These are phyloP conservation scores for Cardinalis cardinalis DNA, from an alignment of 2,113 vertebrate species.

Conservation along the genomic window DNA sequence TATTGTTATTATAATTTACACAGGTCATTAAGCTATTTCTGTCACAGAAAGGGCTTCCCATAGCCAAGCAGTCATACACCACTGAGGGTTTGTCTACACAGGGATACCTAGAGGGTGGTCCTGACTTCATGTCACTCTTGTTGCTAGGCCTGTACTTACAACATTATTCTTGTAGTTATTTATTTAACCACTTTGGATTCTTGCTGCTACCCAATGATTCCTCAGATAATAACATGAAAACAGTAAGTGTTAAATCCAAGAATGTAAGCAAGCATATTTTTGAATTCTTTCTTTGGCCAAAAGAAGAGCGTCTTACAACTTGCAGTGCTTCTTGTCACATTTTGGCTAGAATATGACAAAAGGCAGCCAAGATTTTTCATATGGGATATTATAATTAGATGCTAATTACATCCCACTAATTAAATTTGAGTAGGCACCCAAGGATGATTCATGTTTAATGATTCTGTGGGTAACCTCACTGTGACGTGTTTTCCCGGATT, in stretches of 20 bases:
- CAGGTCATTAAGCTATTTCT: not conserved
- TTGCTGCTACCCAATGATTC: not conserved
- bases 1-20: not conserved
- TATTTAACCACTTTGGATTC: not conserved
- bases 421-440: conserved; percentile 72
- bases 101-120: not conserved
- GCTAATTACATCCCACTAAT: conserved; percentile 77
- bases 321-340: not conserved
- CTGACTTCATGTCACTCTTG: not conserved
- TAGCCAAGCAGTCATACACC: not conserved
- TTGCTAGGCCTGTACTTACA: not conserved
- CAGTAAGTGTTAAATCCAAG: not conserved
- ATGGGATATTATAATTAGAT: conserved; percentile 77
- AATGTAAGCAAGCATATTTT: not conserved
- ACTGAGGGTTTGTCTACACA: not conserved
- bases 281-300: not conserved
- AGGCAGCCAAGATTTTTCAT: conserved; percentile 47
- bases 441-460: conserved; percentile 68
- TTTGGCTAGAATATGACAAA: conserved; percentile 25
- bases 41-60: not conserved
- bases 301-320: not conserved
- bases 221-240: not conserved
- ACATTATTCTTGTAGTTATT: not conserved
- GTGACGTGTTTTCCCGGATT: conserved; percentile 36
- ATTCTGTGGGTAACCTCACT: conserved; percentile 45